Evolutionary conservation across 2,113 vertebrate genomes (phyloP).

Genomic region (Percina caprodes): DNA sequence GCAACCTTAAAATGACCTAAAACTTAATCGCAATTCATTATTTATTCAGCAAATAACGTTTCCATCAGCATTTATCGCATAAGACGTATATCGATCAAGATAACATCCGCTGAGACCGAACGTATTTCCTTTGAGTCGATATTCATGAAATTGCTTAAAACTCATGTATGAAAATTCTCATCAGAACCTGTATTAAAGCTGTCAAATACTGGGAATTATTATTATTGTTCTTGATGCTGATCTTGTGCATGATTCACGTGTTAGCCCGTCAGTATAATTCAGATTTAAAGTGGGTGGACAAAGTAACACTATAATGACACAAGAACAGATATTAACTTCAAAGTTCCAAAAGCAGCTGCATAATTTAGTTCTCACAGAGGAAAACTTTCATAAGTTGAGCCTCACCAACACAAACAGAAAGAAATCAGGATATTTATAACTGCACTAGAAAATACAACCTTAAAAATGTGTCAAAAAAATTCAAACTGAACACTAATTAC

Average conservation of each 20-base stretch:
- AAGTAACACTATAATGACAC: conserved; percentile 6
- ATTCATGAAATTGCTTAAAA: background rate
- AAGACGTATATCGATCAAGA: too few relatives aligned
- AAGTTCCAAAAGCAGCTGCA: background rate
- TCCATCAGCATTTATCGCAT: too few relatives aligned
- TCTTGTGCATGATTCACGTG: conserved; percentile 20
- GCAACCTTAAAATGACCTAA: too few relatives aligned
- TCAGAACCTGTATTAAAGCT: conserved; percentile 27
- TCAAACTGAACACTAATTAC: background rate
- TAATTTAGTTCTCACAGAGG: background rate
- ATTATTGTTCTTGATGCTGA: background rate
- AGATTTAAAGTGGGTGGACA: conserved; percentile 20
- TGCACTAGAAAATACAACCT: background rate
- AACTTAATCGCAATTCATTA: too few relatives aligned
- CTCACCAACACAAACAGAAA: background rate
- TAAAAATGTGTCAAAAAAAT: background rate
- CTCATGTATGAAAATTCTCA: background rate
- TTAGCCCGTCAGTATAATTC: conserved; percentile 17
- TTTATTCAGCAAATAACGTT: too few relatives aligned
- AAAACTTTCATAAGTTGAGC: background rate
- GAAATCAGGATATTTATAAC: background rate
- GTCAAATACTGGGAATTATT: conserved; percentile 36
- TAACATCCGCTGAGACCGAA: too few relatives aligned
- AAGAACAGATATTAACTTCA: background rate
- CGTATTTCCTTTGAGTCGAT: too few relatives aligned